Percentiles rank a stretch among this genome's conserved stretches.
Conservation (phyloP, 2,113 vertebrate species). For the Globicephala melas region DNA sequence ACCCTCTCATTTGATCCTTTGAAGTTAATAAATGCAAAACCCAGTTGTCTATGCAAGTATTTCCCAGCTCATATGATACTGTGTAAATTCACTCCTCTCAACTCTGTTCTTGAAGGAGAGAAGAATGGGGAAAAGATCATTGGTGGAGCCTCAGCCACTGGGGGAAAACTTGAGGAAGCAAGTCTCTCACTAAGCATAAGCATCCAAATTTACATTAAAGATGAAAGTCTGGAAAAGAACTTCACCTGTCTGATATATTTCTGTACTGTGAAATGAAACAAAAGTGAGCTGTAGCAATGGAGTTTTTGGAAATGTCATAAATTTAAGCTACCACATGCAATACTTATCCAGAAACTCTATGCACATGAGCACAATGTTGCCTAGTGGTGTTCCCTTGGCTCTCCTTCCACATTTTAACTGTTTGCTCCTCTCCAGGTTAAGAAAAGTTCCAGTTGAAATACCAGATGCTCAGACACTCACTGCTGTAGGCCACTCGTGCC, state of each 20-base stretch:
- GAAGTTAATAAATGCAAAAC: background rate
- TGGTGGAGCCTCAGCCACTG: background rate
- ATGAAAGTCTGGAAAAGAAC: background rate
- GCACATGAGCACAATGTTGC: background rate
- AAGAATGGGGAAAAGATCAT: no score
- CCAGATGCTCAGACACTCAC: background rate
- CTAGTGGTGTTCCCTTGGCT: background rate
- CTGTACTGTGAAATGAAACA: conserved; percentile 21
- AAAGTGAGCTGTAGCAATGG: background rate
- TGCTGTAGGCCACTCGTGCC: background rate
- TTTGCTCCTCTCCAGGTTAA: background rate
- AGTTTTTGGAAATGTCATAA: background rate
- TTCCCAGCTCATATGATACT: background rate
- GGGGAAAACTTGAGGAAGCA: background rate
- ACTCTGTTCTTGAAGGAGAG: background rate
- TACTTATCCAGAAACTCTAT: background rate
- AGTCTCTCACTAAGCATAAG: background rate
- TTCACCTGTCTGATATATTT: background rate
- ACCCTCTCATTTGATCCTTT: background rate
- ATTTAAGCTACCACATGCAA: background rate
- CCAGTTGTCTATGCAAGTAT: background rate
- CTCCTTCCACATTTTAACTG: background rate
- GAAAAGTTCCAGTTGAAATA: background rate
- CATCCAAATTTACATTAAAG: background rate
- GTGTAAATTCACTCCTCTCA: background rate